phyloP scores from a whole-genome alignment of 2,888 invertebrate species.

The Eupithecia inturbata region DNA sequence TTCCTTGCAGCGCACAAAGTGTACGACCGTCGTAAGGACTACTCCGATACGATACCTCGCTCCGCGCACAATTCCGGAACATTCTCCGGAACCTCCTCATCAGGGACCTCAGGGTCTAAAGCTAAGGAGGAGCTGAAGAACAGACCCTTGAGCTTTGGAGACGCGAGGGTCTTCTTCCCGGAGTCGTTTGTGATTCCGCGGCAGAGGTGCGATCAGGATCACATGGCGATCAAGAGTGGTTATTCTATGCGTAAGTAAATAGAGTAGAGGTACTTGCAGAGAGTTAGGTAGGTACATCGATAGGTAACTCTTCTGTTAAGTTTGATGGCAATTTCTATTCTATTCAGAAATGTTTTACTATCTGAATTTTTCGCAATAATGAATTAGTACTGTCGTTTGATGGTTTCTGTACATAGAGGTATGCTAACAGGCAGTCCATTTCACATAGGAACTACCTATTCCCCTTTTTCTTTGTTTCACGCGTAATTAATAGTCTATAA shows the following conservation, averaged over 20 bases:
- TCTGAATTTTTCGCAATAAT: too few relatives aligned
- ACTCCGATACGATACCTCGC: constrained; percentile 63
- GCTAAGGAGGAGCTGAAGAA: constrained; percentile 67
- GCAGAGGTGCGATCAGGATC: constrained; percentile 64
- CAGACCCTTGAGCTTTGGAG: constrained; percentile 74
- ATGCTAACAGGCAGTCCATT: too few relatives aligned
- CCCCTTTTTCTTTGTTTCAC: too few relatives aligned
- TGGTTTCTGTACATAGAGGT: too few relatives aligned
- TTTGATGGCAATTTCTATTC: too few relatives aligned
- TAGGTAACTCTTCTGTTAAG: too few relatives aligned
- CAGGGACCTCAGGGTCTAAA: constrained; percentile 79
- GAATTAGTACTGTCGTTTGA: too few relatives aligned
- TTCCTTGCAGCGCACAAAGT: constrained; percentile 73
- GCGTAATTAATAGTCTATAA: too few relatives aligned
- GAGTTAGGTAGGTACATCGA: too few relatives aligned
- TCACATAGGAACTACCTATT: too few relatives aligned
- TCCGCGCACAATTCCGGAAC: constrained; percentile 74
- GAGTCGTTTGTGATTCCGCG: constrained; percentile 79
- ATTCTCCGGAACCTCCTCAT: constrained; percentile 77
- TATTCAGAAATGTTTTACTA: too few relatives aligned
- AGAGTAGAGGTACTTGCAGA: too few relatives aligned
- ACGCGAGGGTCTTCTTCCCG: constrained; percentile 80
- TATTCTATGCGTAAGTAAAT: constrained; percentile 75
- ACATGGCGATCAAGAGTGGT: constrained; percentile 65
- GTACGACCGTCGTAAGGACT: constrained; percentile 73